Percentiles rank a stretch among this genome's conserved stretches.
Evolutionary conservation across 2,113 vertebrate species (phyloP).

Genomic region (Nothocercus julius): DNA sequence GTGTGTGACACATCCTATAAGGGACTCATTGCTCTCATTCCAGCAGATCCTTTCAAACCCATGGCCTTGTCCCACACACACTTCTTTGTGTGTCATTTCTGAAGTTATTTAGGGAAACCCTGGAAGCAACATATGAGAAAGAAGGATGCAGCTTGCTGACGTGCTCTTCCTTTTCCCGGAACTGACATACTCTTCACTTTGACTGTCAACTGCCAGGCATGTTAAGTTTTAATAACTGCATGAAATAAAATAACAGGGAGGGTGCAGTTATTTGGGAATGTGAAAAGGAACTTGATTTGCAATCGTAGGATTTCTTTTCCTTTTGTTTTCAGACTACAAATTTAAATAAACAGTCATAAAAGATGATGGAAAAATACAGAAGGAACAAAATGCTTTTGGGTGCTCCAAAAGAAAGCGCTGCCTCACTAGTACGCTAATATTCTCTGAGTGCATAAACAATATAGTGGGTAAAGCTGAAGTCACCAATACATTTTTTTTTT

Average conservation of each 20-base stretch:
- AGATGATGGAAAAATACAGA: neutral
- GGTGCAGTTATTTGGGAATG: neutral
- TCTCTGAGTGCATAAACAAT: neutral
- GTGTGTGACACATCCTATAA: neutral
- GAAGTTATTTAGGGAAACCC: constrained; percentile 64
- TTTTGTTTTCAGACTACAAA: neutral
- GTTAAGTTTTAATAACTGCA: neutral
- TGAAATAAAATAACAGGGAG: neutral
- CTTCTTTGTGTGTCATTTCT: neutral
- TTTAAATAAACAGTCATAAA: neutral
- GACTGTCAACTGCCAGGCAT: constrained; percentile 20
- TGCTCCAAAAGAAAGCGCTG: neutral
- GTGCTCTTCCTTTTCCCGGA: constrained; percentile 65
- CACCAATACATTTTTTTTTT: neutral
- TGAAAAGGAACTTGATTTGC: neutral
- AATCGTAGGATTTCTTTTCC: neutral
- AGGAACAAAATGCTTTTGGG: neutral
- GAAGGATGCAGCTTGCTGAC: constrained; percentile 65
- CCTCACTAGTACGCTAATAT: neutral
- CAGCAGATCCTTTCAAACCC: neutral
- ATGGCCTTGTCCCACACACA: neutral
- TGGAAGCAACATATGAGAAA: neutral
- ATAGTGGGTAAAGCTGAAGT: neutral
- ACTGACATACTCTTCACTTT: constrained; percentile 5
- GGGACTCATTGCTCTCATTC: constrained; percentile 1